Evolutionary conservation across 2,797 vertebrate species (phyloP), one percentile per base, ranked within the genome.

Genomic region (Kryptolebias ocellatus): DNA sequence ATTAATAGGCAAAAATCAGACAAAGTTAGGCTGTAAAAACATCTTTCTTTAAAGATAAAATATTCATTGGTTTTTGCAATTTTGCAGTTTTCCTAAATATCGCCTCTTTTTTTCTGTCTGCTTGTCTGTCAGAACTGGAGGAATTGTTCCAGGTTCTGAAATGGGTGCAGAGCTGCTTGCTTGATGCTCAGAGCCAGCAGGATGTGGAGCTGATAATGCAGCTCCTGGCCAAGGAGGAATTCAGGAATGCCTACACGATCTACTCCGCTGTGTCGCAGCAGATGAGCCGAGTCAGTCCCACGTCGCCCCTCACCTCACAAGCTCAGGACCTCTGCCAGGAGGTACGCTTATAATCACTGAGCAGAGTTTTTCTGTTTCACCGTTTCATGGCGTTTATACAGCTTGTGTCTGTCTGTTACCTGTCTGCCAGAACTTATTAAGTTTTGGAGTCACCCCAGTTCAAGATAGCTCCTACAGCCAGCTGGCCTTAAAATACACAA

Each of bases 161-260:
- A 85, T 94, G 94, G 79, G 93, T 95, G 64, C 95, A 96, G 72
- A 92, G 93, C 45, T 76, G 93, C 67, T 90, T 98, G 91, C 84
- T 84, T 64, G 97, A 99, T 86, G 84, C 93, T 63, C 96, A 98
- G 92, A 98, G 96, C 92, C 96, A 97, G 90, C 94, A 96, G 78
- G 97, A 99, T 76, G 92, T 95, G 78, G 90, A 92, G 67, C 88
- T 97, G 78, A 90, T 98, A 71, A 89, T 94, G 87, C 94, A 96
- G 78, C 93, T 99, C 58, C 91, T 98, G 50, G 91, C 94, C 73
- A 95, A 95, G 75, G 93, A 89, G 29, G 96, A 97, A 87, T 98
- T 99, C 89, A 95, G 93, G 91, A 96, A 92, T 83, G 96, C 96
- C 0, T 97, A 97, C 91, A 92, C 91, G 79, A 93, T 98, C 86